Evolutionary conservation across 2,113 vertebrate genomes (phyloP), one percentile per base, ranked within the genome.

Genomic region (Hoplias malabaricus): DNA sequence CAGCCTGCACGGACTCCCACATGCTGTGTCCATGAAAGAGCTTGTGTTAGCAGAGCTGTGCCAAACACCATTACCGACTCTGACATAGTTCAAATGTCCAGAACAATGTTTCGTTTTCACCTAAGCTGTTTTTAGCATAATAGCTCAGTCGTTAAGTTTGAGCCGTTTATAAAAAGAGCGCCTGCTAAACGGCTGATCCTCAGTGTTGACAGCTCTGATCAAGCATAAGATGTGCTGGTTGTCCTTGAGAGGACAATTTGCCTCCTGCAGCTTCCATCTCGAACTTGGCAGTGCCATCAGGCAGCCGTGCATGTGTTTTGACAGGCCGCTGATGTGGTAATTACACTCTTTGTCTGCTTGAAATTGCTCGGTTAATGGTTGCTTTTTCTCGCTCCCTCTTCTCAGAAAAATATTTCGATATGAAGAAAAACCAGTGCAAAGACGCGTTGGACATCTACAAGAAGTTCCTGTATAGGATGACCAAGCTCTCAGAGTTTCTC

Each of bases 381-480:
- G 25, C 34, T 59, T 50, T 59, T 48, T 19, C 42, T 31, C 23
- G 67, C 25, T 33, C 62, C 48, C 42, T 76, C 56, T 80, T 8
- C 74, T 53, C 57, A 93, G 92, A 93, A 82, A 93, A 93, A 87
- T 93, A 93, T 84, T 93, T 93, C 68, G 92, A 93, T 88, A 91
- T 93, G 92, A 93, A 93, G 87, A 93, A 93, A 84, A 91, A 89
- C 80, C 92, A 92, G 85, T 92, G 91, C 82, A 93, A 93, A 90
- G 92, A 92, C 3, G 92, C 91, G n/a, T 73, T 93, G 85, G 91
- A 93, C 71, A 93, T 93, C 86, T 93, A 93, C 82, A 93, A 93
- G 87, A 93, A 93, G 75, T 93, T 93, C 75, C 91, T 93, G 21
- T 91, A 86, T 88, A 88, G 92, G 84, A 93, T 93, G 92, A 93